Percentiles rank a stretch among this genome's conserved stretches.
These are phyloP conservation scores for Leptinotarsa peninsularis DNA, from an alignment of 2,888 invertebrate genomes.

Conservation along the genomic window DNA sequence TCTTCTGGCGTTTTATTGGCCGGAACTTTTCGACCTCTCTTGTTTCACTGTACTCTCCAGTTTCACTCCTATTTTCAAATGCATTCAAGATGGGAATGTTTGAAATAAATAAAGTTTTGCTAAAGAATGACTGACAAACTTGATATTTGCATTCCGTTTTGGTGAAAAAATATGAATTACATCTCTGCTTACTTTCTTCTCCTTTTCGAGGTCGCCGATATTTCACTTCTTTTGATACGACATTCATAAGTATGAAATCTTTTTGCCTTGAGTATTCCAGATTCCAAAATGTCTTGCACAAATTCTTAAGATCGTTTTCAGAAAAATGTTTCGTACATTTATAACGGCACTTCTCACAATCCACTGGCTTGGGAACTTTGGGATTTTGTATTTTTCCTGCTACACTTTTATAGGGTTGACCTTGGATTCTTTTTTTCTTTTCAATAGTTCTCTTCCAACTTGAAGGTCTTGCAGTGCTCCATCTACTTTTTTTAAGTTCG, in stretches of 20 bases:
- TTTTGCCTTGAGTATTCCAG: slow-evolving; percentile 18
- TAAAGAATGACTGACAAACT: too few relatives aligned
- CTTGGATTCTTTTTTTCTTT: slow-evolving; percentile 9
- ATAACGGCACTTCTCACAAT: slow-evolving; percentile 24
- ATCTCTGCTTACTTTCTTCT: background rate
- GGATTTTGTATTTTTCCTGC: slow-evolving; percentile 6
- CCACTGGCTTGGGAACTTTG: slow-evolving; percentile 15
- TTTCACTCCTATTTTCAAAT: too few relatives aligned
- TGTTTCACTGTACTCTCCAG: too few relatives aligned
- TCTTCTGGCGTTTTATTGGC: too few relatives aligned
- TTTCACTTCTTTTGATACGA: slow-evolving; percentile 25
- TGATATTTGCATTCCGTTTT: too few relatives aligned
- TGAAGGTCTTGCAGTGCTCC: slow-evolving; percentile 5
- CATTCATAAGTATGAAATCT: slow-evolving; percentile 25
- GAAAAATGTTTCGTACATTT: slow-evolving; percentile 23
- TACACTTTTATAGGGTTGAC: slow-evolving; percentile 21
- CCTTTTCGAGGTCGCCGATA: slow-evolving; percentile 14
- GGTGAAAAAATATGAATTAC: too few relatives aligned
- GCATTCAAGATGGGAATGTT: too few relatives aligned
- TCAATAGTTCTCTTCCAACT: slow-evolving; percentile 6
- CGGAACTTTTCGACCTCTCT: too few relatives aligned
- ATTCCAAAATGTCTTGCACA: slow-evolving; percentile 30
- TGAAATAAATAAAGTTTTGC: too few relatives aligned
- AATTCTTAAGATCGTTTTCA: slow-evolving; percentile 9
- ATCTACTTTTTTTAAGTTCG: background rate